Percentiles rank a stretch among this genome's conserved stretches.
Conservation (phyloP, 2,113 vertebrate genomes). For the Otis tarda region DNA sequence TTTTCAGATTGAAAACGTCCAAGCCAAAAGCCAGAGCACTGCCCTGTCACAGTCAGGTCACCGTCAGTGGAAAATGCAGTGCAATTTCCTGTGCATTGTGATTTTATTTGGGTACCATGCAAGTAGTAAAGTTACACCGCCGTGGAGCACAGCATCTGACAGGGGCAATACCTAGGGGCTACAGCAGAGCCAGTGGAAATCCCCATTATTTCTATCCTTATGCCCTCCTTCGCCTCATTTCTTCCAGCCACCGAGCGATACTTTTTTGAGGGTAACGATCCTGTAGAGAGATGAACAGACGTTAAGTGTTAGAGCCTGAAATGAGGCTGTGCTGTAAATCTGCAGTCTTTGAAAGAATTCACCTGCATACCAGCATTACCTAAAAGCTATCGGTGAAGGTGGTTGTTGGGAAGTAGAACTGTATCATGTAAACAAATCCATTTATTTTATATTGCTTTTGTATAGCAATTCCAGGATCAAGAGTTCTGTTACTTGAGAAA, state of each 20-base stretch:
- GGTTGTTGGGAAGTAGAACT: not conserved
- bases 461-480: slow-evolving; percentile 24
- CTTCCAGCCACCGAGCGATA: rapidly evolving
- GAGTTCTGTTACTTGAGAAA: slow-evolving; percentile 57
- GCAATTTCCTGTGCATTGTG: not conserved
- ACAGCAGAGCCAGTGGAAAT: not conserved
- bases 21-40: not conserved
- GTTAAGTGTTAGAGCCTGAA: not conserved
- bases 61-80: not conserved
- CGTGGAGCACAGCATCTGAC: rapidly evolving
- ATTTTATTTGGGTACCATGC: not conserved
- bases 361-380: not conserved
- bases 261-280: not conserved
- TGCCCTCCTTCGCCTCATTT: not conserved
- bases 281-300: not conserved
- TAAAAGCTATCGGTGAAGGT: not conserved
- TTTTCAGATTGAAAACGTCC: not conserved
- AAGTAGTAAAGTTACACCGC: not conserved
- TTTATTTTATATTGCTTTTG: slow-evolving; percentile 1
- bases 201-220: not conserved
- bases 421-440: slow-evolving; percentile 7
- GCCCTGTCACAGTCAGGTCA: not conserved
- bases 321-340: not conserved
- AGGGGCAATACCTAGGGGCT: not conserved
- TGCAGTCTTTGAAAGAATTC: not conserved